Evolutionary conservation across 92 coral and sea anemone species (phyloP), one percentile per base, ranked within the genome.

Genomic region (Porites cylindrica): DNA sequence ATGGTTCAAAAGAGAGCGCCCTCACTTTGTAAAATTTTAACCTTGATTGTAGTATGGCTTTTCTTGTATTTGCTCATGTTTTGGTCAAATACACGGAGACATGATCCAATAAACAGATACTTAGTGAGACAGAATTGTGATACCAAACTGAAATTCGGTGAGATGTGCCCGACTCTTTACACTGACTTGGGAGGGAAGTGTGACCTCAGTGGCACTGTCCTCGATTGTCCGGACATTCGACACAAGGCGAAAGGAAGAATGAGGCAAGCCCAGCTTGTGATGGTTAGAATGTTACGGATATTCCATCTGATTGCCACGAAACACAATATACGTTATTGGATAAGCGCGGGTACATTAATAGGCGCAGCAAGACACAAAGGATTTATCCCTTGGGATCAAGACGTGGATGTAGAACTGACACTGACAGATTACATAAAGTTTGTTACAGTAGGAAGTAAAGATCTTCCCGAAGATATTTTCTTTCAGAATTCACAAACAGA

Each of bases 361-460:
- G 95, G 95, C 8, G 95, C 95, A 52, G 95, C 89, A 13, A 77
- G 95, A 50, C 95, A 92, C 72, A 70, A 72, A 16, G 95, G 95
- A 18, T 78, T 82, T 18, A 86, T 92, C 10, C 95, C 95, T 0
- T 92, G 95, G 95, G 95, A 92, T 10, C 83, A 82, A 14, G 95
- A 92, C 71, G 91, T 77, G 10, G 95, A 92, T 38, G 77, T 92
- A 6, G 91, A 86, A 16, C 66, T 92, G 89, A 64, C 89, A 5
- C 16, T 92, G 54, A 65, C 71, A 14, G 91, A 92, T 51, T 92
- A 92, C 65, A 66, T 92, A 78, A 85, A 81, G 56, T 87, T 92
- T 50, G 89, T 58, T 79, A 77, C 73, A 38, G 43, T 63, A 8
- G 89, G 85, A 60, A 76, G 77, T 54, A 81, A 86, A 17, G 91